Evolutionary conservation across 2,888 invertebrate species (phyloP).

Genomic region (Trichogramma evanescens): DNA sequence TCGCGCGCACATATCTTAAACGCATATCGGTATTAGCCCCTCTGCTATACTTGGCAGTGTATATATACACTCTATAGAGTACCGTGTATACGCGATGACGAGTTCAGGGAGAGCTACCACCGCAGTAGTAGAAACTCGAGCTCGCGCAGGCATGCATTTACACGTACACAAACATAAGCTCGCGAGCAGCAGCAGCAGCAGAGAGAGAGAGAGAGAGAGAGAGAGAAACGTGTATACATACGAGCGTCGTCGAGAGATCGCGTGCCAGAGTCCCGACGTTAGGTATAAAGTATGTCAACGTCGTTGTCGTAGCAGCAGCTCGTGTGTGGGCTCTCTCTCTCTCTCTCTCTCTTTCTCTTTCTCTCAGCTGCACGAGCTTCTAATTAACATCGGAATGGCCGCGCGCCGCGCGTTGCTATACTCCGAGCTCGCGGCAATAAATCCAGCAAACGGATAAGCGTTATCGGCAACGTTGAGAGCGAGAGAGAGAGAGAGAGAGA

Average conservation of each 20-base stretch:
- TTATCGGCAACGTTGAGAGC: slow-evolving; percentile 29
- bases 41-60: no score
- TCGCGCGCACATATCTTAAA: no score
- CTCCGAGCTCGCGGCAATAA: slow-evolving; percentile 37
- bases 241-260: slow-evolving; percentile 20
- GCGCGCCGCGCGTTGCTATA: slow-evolving; percentile 26
- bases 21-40: no score
- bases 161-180: neutral
- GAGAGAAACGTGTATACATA: neutral
- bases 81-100: no score
- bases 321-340: slow-evolving; percentile 3
- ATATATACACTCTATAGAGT: no score
- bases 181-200: neutral
- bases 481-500: neutral
- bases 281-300: slow-evolving; percentile 38
- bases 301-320: slow-evolving; percentile 38
- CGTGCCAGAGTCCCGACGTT: slow-evolving; percentile 25
- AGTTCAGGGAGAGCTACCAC: no score
- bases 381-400: slow-evolving; percentile 44
- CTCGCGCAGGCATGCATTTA: neutral
- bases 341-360: slow-evolving; percentile 4
- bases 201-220: neutral
- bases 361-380: slow-evolving; percentile 24
- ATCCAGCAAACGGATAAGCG: slow-evolving; percentile 42
- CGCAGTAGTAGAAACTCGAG: neutral